phyloP scores from a whole-genome alignment of 1,140 invertebrate species.

The Drosophila sproati region DNA sequence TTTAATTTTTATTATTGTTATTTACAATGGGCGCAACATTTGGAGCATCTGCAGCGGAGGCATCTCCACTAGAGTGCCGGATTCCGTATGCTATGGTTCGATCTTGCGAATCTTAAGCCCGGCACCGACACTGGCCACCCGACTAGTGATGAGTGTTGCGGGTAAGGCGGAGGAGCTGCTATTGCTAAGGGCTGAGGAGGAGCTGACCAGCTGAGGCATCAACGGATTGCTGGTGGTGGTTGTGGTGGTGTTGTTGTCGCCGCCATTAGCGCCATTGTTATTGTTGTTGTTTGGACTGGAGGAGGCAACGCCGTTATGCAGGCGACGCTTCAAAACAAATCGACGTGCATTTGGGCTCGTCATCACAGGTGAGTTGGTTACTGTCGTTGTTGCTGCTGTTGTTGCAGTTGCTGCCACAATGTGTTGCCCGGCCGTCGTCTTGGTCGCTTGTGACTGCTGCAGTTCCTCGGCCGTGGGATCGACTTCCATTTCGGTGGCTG shows the following conservation, averaged over 20 bases:
- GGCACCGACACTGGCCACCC: conserved; percentile 24
- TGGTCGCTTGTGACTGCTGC: conserved; percentile 16
- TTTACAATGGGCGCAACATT: conserved; percentile 63
- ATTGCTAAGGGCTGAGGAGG: conserved; percentile 8
- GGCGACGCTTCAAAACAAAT: conserved; percentile 71
- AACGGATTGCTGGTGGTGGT: conserved; percentile 15
- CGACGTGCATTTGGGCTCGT: conserved; percentile 44
- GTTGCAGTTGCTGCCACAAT: conserved; percentile 1
- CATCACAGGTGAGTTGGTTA: conserved; percentile 31
- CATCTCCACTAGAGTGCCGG: conserved; percentile 24
- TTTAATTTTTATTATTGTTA: conserved; percentile 29
- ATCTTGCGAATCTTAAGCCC: conserved; percentile 75
- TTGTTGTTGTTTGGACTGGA: conserved; percentile 16
- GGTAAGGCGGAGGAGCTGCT: conserved; percentile 13
- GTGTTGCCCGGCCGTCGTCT: not conserved
- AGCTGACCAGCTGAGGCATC: conserved; percentile 47
- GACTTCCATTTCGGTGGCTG: conserved; percentile 65
- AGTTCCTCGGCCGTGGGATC: conserved; percentile 66
- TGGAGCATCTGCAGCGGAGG: conserved; percentile 51
- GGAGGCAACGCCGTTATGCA: conserved; percentile 53
- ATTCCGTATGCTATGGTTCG: conserved; percentile 55
- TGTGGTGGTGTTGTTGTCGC: conserved; percentile 30
- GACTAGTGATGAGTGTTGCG: conserved; percentile 4
- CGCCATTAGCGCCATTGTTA: conserved; percentile 35
- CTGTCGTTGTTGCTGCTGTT: conserved; percentile 27